Evolutionary conservation across 35 echinoderm and acorn worm genomes (phyloP), one percentile per base, ranked within the genome.

Genomic region (Nesometra sesokonis): DNA sequence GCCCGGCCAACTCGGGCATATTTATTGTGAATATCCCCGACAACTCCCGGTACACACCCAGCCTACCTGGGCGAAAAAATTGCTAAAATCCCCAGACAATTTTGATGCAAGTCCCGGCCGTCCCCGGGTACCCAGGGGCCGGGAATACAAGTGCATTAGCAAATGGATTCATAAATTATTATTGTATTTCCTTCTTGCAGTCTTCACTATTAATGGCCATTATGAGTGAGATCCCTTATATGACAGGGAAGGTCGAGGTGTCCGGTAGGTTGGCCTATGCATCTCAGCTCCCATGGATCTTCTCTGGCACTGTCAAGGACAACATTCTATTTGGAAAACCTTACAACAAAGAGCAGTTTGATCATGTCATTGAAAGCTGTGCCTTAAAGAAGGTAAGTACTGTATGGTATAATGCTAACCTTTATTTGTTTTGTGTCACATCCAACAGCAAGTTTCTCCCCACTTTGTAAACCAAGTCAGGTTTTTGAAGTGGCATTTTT

Each of bases 161-260:
- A 33, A 33, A 35, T 5, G 5, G 35, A 27, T 82, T 5, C 34
- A 8, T 3, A 33, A 27, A 82, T 31, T 82, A 33, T 82, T 4
- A 33, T 47, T 35, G 57, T 87, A 29, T 43, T 82, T 57, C 30
- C 0, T 82, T 46, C 5, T 78, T 52, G 3, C 35, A 91, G 90
- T 91, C 90, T 36, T 87, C 90, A 21, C n/a, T 91, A 19, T 39
- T 91, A 47, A 86, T 91, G 90, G 84, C 79, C 3, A 40, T 91
- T 30, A 78, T 91, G 21, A 36, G 47, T 29, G 90, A 91, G 78
- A 29, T 91, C 17, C 90, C 90, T 13, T 29, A 27, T 29, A 35
- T 57, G 39, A 82, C 77, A 8, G 90, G 90, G 0, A 43, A 77
- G 11, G 29, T 76, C 17, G 11, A 67, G 31, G 78, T 86, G 0